Percentiles rank a stretch among this genome's conserved stretches.
Conservation (phyloP, 2,797 vertebrate genomes). For the Oreortyx pictus region DNA sequence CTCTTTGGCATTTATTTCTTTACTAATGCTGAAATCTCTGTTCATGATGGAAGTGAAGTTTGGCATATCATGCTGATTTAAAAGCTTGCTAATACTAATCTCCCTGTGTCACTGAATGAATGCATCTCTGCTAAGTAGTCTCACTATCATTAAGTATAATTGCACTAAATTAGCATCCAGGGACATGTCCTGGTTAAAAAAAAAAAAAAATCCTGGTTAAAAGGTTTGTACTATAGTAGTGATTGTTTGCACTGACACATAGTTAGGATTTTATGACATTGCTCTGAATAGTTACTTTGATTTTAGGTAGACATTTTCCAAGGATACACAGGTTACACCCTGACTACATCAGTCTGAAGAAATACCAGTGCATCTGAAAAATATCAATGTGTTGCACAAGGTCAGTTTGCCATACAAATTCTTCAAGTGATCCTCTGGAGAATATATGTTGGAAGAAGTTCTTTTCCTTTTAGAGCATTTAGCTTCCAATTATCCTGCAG, state of each 20-base stretch:
- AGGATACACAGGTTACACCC: not conserved
- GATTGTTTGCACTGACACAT: not conserved
- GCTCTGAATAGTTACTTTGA: not conserved
- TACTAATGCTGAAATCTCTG: not conserved
- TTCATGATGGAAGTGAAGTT: not conserved
- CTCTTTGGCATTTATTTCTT: conserved; percentile 17
- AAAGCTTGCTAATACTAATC: not conserved
- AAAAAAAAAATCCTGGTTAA: not conserved
- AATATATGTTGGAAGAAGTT: not conserved
- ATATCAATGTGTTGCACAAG: not conserved
- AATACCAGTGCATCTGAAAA: too few species aligned
- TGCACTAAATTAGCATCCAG: conserved; percentile 31
- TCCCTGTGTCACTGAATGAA: not conserved
- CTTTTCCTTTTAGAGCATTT: not conserved
- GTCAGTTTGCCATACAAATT: not conserved
- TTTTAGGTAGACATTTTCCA: not conserved
- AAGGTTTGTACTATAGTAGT: not conserved
- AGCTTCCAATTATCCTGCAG: not conserved
- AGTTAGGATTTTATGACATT: not conserved
- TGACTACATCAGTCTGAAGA: not conserved
- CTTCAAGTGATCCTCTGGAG: not conserved
- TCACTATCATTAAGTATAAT: conserved; percentile 30
- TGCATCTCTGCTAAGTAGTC: not conserved
- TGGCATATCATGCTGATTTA: not conserved
- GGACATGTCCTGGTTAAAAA: not conserved